Evolutionary conservation across 2,888 invertebrate genomes (phyloP).

Genomic region (Hymenopus coronatus): DNA sequence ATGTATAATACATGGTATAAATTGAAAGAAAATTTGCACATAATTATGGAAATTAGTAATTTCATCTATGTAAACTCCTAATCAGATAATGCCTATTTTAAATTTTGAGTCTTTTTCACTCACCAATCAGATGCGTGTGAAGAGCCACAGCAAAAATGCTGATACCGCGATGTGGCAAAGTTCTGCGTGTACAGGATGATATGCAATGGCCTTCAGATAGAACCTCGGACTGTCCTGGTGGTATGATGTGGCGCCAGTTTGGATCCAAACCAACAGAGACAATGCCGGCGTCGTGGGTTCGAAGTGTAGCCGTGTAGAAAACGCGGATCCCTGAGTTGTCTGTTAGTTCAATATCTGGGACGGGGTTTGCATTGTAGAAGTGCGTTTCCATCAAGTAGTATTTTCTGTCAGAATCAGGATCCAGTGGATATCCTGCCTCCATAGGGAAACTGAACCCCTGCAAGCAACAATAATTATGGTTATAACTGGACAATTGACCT

Average conservation of each 20-base stretch:
- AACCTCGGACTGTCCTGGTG: slow-evolving; percentile 65
- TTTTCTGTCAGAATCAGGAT: slow-evolving; percentile 56
- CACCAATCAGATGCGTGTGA: slow-evolving; percentile 57
- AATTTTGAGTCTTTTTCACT: neutral
- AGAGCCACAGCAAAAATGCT: slow-evolving; percentile 68
- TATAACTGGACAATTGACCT: neutral
- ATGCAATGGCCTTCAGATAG: slow-evolving; percentile 69
- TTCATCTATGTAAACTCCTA: too few species aligned
- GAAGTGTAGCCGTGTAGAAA: slow-evolving; percentile 62
- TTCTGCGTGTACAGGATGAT: slow-evolving; percentile 63
- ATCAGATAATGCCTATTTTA: too few species aligned
- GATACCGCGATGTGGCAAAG: slow-evolving; percentile 61
- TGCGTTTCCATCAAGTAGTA: slow-evolving; percentile 71
- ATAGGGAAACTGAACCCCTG: slow-evolving; percentile 61
- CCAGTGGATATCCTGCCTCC: slow-evolving; percentile 70
- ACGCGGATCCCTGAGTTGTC: slow-evolving; percentile 67
- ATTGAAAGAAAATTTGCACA: too few species aligned
- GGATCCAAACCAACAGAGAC: slow-evolving; percentile 66
- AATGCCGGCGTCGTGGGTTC: slow-evolving; percentile 66
- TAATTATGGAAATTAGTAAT: too few species aligned
- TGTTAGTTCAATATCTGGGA: slow-evolving; percentile 50
- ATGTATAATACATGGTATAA: too few species aligned
- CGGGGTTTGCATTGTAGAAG: slow-evolving; percentile 54
- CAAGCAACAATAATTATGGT: neutral
- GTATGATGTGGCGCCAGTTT: slow-evolving; percentile 70